Base-by-base conservation (phyloP, 2,888 invertebrate species). In the Morpho deidamia region DNA sequence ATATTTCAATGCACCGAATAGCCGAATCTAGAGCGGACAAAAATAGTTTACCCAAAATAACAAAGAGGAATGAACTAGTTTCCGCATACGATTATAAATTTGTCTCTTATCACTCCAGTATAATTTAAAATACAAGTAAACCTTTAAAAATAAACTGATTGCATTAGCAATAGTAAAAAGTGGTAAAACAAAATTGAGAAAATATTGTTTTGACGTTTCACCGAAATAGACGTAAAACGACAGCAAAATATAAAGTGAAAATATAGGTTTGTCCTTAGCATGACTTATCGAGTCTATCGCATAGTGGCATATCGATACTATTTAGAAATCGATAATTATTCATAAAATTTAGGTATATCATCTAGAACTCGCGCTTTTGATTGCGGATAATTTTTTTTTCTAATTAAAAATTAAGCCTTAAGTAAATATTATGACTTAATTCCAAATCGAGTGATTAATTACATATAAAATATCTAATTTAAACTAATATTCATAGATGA, bases 11-110 rank as follows among this genome's bases (percentile, higher is more conserved):
- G 81, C 78, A 82, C 84, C 70, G 76, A 56, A 55, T 58, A 52
- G 43, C 58, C 56, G 44, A 82, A 88, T 81, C 79, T 87, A 80
- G 89, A 87, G 83, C 90, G 81, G 69, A 68, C 68, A 83, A 89
- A 90, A 90, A 89, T 89, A 89, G 88, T 74, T 78, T 65, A 82
- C 86, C 82, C 73, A 82, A 86, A 88, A 84, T 87, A 88, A 76
- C 81, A 72, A 75, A 69, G 65, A 66, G 61, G 35, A 44, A 49
- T 53, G 57, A 57, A 56, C 59, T 56, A 59, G 34, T 44, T 58
- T 56, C 43, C 52, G 14, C 43, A 54, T 52, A 41, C 46, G 50
- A 40, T 47, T 46, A 12, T 14, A 35, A 14, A 8, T 7, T 12
- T 8, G 32, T 2, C n/a, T 35, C 34, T 49, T 42, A 9, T 39